phyloP scores from a whole-genome alignment of 2,888 invertebrate species.

The Parelbella ahira region DNA sequence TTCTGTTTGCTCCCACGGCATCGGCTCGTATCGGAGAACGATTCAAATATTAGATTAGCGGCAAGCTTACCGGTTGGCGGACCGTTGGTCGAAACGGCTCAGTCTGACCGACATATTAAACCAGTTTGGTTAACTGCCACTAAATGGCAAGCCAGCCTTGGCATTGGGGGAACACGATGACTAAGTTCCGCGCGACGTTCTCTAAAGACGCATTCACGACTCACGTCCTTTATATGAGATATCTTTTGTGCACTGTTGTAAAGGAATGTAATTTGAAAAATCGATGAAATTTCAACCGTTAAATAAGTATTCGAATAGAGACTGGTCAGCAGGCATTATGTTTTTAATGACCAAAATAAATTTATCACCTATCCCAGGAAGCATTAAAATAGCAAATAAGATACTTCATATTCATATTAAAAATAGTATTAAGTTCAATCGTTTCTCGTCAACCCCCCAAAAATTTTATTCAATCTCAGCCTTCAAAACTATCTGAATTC shows the following conservation, averaged over 20 bases:
- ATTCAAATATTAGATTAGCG: conserved; percentile 9
- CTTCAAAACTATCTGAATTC: too few species aligned
- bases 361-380: too few species aligned
- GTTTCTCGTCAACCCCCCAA: too few species aligned
- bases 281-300: too few species aligned
- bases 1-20: conserved; percentile 3
- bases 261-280: too few species aligned
- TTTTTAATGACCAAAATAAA: too few species aligned
- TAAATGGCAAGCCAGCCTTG: conserved; percentile 55
- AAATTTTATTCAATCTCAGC: too few species aligned
- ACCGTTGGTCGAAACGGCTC: conserved; percentile 33
- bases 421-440: too few species aligned
- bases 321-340: too few species aligned
- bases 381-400: too few species aligned
- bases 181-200: conserved; percentile 37
- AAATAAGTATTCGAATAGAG: too few species aligned
- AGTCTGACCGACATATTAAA: conserved; percentile 47
- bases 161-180: conserved; percentile 66
- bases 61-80: conserved; percentile 40
- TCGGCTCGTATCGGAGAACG: conserved; percentile 8
- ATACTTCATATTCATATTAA: too few species aligned
- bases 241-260: neutral
- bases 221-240: neutral
- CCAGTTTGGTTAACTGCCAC: conserved; percentile 52
- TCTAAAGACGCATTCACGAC: conserved; percentile 21